A percentile compares a stretch with the other conserved stretches of the same genome.
Conservation (phyloP, 2,888 invertebrate genomes). For the Cephus pygmeus region DNA sequence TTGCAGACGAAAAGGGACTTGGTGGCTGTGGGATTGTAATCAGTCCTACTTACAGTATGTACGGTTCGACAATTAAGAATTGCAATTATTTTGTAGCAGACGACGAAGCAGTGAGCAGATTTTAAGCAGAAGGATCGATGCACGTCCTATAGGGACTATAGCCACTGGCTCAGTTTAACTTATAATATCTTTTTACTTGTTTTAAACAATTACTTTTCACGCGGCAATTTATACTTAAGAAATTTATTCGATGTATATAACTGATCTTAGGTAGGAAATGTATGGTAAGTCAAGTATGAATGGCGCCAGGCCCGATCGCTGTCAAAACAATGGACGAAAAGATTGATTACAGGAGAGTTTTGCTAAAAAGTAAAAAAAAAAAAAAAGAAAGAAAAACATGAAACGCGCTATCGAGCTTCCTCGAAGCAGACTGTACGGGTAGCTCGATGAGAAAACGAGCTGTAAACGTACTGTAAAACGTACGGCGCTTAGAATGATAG, state of each 20-base stretch:
- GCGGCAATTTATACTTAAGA: background rate
- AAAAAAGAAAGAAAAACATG: background rate
- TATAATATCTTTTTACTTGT: background rate
- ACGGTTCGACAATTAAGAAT: conserved; percentile 54
- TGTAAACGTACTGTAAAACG: background rate
- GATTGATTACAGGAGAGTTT: background rate
- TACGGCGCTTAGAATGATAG: background rate
- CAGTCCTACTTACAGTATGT: conserved; percentile 62
- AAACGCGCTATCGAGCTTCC: background rate
- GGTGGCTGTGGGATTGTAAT: conserved; percentile 44
- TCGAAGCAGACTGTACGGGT: background rate
- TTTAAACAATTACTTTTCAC: background rate
- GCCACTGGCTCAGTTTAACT: background rate
- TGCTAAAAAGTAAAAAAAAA: too few species aligned
- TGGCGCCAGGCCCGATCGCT: background rate
- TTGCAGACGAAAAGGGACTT: conserved; percentile 54
- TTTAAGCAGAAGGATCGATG: conserved; percentile 34
- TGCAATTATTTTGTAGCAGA: conserved; percentile 59
- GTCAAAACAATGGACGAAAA: background rate
- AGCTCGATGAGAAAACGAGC: background rate
- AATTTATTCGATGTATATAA: background rate
- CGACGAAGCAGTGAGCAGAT: conserved; percentile 62
- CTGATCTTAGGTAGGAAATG: background rate
- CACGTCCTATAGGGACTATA: background rate
- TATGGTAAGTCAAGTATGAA: background rate